Percentiles rank a stretch among this genome's conserved stretches.
phyloP scores from a whole-genome alignment of 1,140 invertebrate genomes.

The Solenopsis invicta region DNA sequence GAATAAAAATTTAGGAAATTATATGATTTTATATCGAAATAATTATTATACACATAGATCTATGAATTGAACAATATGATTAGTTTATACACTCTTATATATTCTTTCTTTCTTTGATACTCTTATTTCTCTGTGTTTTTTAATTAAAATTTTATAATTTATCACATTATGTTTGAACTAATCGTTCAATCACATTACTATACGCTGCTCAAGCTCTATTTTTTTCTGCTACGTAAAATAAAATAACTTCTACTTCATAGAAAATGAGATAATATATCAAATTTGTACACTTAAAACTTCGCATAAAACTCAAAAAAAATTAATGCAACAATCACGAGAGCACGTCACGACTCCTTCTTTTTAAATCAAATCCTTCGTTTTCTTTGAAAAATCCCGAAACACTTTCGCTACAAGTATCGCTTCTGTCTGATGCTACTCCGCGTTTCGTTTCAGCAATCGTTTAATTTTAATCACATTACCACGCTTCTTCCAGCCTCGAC shows the following conservation, averaged over 20 bases:
- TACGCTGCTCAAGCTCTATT: not conserved
- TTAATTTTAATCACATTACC: conserved; percentile 20
- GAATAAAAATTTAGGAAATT: conserved; percentile 15
- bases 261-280: not conserved
- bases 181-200: too few species aligned
- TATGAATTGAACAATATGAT: not conserved
- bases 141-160: not conserved
- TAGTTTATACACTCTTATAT: not conserved
- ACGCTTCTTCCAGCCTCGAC: not conserved
- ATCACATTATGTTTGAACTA: not conserved
- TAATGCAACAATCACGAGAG: not conserved
- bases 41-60: not conserved
- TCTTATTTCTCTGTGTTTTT: not conserved
- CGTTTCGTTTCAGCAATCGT: not conserved
- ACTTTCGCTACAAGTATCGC: not conserved
- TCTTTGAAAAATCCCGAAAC: not conserved
- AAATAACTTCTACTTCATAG: conserved; percentile 14
- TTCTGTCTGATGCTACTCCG: conserved; percentile 1
- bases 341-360: not conserved
- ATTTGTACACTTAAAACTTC: too few species aligned
- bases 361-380: not conserved
- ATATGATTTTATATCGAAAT: not conserved
- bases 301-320: not conserved
- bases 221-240: not conserved
- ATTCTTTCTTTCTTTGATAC: not conserved